phyloP scores from a whole-genome alignment of 2,888 invertebrate genomes.

The Piscicola geometra region DNA sequence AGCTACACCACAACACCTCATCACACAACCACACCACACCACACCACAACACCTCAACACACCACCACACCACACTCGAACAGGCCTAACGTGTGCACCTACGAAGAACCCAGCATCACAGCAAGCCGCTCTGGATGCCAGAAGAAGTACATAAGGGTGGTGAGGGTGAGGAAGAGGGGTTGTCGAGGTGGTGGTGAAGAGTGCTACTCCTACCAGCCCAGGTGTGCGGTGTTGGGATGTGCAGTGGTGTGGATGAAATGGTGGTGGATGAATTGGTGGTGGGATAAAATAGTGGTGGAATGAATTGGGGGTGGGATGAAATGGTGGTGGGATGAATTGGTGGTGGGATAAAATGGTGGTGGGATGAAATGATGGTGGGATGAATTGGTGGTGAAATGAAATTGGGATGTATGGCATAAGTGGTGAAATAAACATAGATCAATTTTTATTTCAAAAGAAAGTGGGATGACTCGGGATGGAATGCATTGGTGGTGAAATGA shows the following conservation, averaged over 20 bases:
- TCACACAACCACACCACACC: background rate
- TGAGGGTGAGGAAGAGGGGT: slow-evolving; percentile 58
- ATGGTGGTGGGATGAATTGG: too few relatives aligned
- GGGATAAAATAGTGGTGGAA: too few relatives aligned
- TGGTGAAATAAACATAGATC: too few relatives aligned
- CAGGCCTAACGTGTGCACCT: slow-evolving; percentile 60
- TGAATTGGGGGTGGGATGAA: too few relatives aligned
- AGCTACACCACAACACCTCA: background rate
- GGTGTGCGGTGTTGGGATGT: slow-evolving; percentile 50
- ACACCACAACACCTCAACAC: background rate
- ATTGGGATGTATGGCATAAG: too few relatives aligned
- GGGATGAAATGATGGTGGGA: too few relatives aligned
- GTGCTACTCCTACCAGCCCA: slow-evolving; percentile 58
- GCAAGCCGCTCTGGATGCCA: slow-evolving; percentile 57
- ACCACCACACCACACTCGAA: background rate
- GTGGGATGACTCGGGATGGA: too few relatives aligned
- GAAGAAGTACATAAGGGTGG: slow-evolving; percentile 58
- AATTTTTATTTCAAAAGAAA: too few relatives aligned
- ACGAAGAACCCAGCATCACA: slow-evolving; percentile 57
- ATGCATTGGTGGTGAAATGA: too few relatives aligned
- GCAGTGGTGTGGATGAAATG: background rate
- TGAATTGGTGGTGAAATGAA: too few relatives aligned
- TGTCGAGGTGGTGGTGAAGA: slow-evolving; percentile 56
- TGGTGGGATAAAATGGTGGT: too few relatives aligned
- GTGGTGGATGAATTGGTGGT: background rate